Percentiles rank a stretch among this genome's conserved stretches.
Evolutionary conservation across 2,113 vertebrate genomes (phyloP).

Genomic region (Pelusios castaneus): DNA sequence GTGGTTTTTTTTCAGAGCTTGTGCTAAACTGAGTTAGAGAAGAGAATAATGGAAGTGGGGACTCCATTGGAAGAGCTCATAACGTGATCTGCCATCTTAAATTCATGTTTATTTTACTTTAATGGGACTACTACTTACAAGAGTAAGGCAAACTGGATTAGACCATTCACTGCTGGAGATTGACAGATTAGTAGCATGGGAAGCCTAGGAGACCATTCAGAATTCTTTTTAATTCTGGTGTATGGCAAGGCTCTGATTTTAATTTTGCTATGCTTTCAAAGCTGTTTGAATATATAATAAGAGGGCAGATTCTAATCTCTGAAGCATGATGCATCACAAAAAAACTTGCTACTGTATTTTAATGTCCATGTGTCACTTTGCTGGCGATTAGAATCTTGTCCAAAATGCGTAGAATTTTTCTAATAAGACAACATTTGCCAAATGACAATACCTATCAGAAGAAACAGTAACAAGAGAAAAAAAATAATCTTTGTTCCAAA

Average conservation of each 20-base stretch:
- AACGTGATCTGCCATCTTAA: background rate
- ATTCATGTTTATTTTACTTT: constrained; percentile 10
- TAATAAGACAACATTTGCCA: constrained; percentile 57
- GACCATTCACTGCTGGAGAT: background rate
- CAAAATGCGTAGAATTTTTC: constrained; percentile 42
- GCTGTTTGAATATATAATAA: constrained; percentile 42
- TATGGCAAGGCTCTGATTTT: constrained; percentile 12
- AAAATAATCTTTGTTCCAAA: constrained; percentile 42
- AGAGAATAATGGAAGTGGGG: background rate
- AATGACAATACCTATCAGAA: constrained; percentile 63
- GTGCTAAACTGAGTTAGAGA: background rate
- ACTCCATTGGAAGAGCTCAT: background rate
- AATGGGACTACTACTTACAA: background rate
- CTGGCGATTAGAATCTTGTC: constrained; percentile 56
- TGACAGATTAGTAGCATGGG: background rate
- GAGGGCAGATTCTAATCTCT: constrained; percentile 44
- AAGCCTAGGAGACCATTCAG: background rate
- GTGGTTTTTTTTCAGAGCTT: background rate
- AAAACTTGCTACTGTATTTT: constrained; percentile 52
- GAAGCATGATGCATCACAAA: constrained; percentile 48
- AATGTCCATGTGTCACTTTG: constrained; percentile 26
- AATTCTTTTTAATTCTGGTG: background rate
- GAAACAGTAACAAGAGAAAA: constrained; percentile 39
- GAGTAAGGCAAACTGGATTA: background rate
- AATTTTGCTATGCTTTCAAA: constrained; percentile 42